Conservation (phyloP, 64 coral and sea anemone genomes). For the Dendrophyllia cribrosa region DNA sequence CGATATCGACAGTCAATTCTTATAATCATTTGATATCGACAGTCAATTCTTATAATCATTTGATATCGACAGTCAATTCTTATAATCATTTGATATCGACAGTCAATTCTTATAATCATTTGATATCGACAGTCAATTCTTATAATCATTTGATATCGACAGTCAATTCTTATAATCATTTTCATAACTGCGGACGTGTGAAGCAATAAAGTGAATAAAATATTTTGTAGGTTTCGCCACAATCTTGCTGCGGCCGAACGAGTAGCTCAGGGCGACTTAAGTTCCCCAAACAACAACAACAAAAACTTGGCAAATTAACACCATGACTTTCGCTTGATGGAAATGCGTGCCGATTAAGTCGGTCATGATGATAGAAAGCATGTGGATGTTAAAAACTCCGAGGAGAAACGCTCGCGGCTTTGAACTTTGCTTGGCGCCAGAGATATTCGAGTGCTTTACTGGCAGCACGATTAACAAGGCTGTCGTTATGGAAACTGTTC, state of each 20-base stretch:
- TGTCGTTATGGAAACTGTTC: constrained; percentile 66
- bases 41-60: too few relatives aligned
- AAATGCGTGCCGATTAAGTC: constrained; percentile 60
- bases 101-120: too few relatives aligned
- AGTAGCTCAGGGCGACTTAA: constrained; percentile 61
- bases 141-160: too few relatives aligned
- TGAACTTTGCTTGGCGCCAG: constrained; percentile 66
- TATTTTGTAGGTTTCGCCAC: constrained; percentile 44
- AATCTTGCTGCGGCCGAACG: constrained; percentile 53
- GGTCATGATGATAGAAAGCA: constrained; percentile 64
- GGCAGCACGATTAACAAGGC: constrained; percentile 65
- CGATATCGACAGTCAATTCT: too few relatives aligned
- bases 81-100: too few relatives aligned
- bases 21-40: too few relatives aligned
- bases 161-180: too few relatives aligned
- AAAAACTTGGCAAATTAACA: constrained; percentile 60
- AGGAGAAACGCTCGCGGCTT: constrained; percentile 45
- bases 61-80: too few relatives aligned
- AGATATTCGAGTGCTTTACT: constrained; percentile 67
- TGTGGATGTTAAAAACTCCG: constrained; percentile 30
- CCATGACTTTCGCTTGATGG: constrained; percentile 33
- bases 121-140: too few relatives aligned
- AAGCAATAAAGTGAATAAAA: too few relatives aligned
- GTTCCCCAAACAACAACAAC: constrained; percentile 70
- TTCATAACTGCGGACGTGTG: too few relatives aligned